Conservation (phyloP, 2,113 vertebrate species). For the Microtus ochrogaster region DNA sequence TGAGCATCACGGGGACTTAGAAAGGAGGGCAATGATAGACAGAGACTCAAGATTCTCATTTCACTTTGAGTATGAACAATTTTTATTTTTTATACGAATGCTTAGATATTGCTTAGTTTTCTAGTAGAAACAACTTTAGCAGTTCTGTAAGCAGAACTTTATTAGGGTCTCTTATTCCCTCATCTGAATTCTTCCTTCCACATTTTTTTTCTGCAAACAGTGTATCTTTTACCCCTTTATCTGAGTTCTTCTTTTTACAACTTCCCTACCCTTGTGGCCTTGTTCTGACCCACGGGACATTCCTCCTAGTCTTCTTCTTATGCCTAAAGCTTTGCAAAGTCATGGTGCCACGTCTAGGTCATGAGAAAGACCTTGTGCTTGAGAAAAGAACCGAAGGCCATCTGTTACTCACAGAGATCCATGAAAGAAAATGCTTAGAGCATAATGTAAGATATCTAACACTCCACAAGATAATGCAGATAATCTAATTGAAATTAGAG, state of each 20-base stretch:
- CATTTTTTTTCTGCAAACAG: neutral
- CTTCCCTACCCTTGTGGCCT: neutral
- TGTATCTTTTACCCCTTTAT: neutral
- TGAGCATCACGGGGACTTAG: neutral
- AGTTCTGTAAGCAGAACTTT: neutral
- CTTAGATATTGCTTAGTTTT: neutral
- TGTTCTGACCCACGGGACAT: neutral
- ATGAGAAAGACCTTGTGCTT: neutral
- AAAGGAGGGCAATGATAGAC: neutral
- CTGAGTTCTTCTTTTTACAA: neutral
- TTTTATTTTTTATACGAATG: neutral
- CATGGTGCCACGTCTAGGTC: neutral
- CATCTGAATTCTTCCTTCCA: neutral
- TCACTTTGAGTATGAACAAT: neutral
- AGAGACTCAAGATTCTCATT: neutral
- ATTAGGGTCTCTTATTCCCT: neutral
- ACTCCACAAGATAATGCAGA: neutral
- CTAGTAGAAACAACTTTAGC: neutral
- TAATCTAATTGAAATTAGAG: neutral
- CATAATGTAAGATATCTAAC: neutral
- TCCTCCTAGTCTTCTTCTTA: neutral
- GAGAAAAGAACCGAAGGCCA: neutral
- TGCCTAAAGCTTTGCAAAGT: neutral
- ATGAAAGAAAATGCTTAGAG: neutral
- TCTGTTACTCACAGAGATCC: neutral